Evolutionary conservation across 1,140 invertebrate species (phyloP), one percentile per base, ranked within the genome.

Genomic region (Bemisia tabaci): DNA sequence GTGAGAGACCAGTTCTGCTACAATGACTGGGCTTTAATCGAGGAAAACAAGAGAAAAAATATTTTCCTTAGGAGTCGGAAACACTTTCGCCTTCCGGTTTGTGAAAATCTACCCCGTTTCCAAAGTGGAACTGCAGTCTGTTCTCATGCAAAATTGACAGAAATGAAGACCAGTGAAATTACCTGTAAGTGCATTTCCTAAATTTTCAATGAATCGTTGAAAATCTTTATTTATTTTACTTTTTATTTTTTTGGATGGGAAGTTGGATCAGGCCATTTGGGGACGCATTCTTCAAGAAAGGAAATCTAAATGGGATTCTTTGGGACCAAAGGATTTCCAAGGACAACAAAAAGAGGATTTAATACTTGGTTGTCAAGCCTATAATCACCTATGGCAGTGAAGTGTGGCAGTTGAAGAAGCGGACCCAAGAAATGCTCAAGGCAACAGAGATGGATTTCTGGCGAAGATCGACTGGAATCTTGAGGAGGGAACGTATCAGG

Each of bases 1-100:
- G 89, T 95, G 2, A 86, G 87, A 74, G 84, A 92, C 73, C 83
- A 92, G 70, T 91, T 95, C 77, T 97, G 94, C 79, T 94, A 92
- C 75, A 91, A 90, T 73, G 89, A 95, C 73, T 96, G 94, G 94
- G 86, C 89, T 22, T 76, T 92, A 27, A 87, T 95, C 67, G 91
- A 95, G 78, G 90, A 92, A 71, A 92, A 93, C 75, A 94, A 92
- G 75, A 83, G 86, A 67, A 80, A 86, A 63, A 84, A 86, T 12
- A 85, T 91, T 65, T 87, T 80, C 74, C 85, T 92, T 69, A 85
- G 88, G 77, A 87, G 85, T n/a, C 81, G 88, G 70, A 90, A 90
- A 12, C 91, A 95, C 77, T 95, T 96, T 77, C 79, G 85, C 27
- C 79, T 97, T 64, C 94, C 94, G 12, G 84, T 89, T 72, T 97